Percentiles rank a stretch among this genome's conserved stretches.
These are phyloP conservation scores for Neotoxoptera formosana DNA, from an alignment of 1,140 invertebrate genomes.

Conservation along the genomic window DNA sequence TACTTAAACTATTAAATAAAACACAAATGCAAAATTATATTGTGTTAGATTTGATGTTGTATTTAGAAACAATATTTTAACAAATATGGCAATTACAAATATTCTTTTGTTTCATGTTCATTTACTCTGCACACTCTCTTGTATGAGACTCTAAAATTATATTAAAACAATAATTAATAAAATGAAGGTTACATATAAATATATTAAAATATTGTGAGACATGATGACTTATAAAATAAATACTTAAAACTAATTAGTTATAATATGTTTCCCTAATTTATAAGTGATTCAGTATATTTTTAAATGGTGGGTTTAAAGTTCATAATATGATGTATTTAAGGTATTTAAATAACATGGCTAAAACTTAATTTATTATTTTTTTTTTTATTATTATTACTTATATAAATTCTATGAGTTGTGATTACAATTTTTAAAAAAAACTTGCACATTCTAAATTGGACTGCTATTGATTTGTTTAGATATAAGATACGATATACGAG, in stretches of 20 bases:
- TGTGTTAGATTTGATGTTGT: background rate
- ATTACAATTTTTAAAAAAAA: background rate
- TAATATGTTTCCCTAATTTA: background rate
- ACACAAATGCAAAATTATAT: background rate
- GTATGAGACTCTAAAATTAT: slow-evolving; percentile 4
- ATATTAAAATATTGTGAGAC: background rate
- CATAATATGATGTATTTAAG: background rate
- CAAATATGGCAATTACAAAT: background rate
- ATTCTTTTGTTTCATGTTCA: background rate
- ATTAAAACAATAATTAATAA: background rate
- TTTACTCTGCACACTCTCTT: slow-evolving; percentile 42
- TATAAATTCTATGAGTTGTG: too few relatives aligned
- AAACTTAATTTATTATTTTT: background rate
- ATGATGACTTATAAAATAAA: background rate
- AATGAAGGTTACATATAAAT: too few relatives aligned
- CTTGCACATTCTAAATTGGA: background rate
- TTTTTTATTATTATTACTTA: background rate
- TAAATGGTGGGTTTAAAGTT: background rate
- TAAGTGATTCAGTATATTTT: background rate
- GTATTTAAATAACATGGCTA: background rate
- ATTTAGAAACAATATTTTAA: background rate
- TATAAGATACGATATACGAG: background rate
- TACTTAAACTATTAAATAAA: background rate
- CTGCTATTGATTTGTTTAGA: background rate
- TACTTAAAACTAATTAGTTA: background rate